These are phyloP conservation scores for Dolichopus griseipennis DNA, from an alignment of 2,888 invertebrate species.

Conservation along the genomic window DNA sequence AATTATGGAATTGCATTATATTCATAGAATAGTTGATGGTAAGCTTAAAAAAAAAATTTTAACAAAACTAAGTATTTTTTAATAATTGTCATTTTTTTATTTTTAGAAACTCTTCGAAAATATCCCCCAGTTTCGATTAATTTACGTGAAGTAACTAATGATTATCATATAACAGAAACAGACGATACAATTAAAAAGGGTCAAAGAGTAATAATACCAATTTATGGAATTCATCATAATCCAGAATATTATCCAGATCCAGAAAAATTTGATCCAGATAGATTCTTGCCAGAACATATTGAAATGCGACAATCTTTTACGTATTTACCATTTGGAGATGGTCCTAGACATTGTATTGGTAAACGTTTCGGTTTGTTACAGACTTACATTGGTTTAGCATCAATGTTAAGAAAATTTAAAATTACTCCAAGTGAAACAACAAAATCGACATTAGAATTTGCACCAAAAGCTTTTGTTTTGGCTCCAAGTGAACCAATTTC, in stretches of 20 bases:
- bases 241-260: slow-evolving; percentile 43
- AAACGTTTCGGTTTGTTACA: slow-evolving; percentile 24
- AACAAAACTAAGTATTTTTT: no score
- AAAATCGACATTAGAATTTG: slow-evolving; percentile 7
- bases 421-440: slow-evolving; percentile 29
- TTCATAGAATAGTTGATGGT: slow-evolving; percentile 31
- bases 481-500: slow-evolving; percentile 8
- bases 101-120: slow-evolving; percentile 43
- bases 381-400: slow-evolving; percentile 20
- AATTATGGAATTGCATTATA: slow-evolving; percentile 29
- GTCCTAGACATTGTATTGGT: slow-evolving; percentile 32
- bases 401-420: slow-evolving; percentile 29
- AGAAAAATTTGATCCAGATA: slow-evolving; percentile 43
- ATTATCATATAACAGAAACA: slow-evolving; percentile 34
- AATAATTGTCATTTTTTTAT: no score
- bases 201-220: slow-evolving; percentile 46
- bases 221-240: slow-evolving; percentile 44
- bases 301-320: slow-evolving; percentile 29
- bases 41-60: slow-evolving; percentile 16
- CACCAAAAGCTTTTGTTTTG: slow-evolving; percentile 11
- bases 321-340: slow-evolving; percentile 36
- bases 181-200: slow-evolving; percentile 46
- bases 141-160: slow-evolving; percentile 33
- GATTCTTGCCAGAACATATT: slow-evolving; percentile 37
- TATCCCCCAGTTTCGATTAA: slow-evolving; percentile 42